Percentiles rank a stretch among this genome's conserved stretches.
These are phyloP conservation scores for Florisuga fusca DNA, from an alignment of 2,797 vertebrate genomes.

Conservation along the genomic window DNA sequence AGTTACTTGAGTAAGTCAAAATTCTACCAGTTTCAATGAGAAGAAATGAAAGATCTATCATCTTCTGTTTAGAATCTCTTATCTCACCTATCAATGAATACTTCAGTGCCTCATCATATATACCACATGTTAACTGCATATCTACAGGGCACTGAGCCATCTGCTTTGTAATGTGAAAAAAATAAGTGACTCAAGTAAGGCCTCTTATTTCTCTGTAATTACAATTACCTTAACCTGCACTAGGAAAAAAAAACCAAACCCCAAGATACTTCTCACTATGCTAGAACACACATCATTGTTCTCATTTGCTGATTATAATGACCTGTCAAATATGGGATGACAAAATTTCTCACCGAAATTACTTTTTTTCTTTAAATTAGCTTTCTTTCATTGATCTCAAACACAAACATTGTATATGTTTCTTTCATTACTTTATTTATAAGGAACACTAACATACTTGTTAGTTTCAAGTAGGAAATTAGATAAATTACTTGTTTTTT, in stretches of 20 bases:
- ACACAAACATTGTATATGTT: background rate
- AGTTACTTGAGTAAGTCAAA: background rate
- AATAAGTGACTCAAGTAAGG: background rate
- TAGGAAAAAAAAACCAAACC: background rate
- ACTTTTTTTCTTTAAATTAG: background rate
- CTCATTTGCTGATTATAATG: background rate
- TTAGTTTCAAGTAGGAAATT: background rate
- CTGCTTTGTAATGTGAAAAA: background rate
- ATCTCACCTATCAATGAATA: background rate
- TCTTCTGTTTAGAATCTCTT: background rate
- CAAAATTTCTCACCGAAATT: background rate
- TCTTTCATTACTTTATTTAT: background rate
- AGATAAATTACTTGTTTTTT: background rate
- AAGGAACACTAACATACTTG: background rate
- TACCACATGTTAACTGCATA: background rate
- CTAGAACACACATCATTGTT: background rate
- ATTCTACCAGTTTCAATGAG: background rate
- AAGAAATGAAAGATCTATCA: background rate
- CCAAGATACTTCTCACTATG: background rate
- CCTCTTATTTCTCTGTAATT: background rate
- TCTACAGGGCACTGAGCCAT: background rate
- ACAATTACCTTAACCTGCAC: background rate
- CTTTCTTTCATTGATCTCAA: background rate
- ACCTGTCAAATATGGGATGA: background rate
- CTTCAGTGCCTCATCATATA: background rate